A percentile compares a stretch with the other conserved stretches of the same genome.
Evolutionary conservation across 2,888 invertebrate species (phyloP).

Genomic region (Emmelina monodactyla): DNA sequence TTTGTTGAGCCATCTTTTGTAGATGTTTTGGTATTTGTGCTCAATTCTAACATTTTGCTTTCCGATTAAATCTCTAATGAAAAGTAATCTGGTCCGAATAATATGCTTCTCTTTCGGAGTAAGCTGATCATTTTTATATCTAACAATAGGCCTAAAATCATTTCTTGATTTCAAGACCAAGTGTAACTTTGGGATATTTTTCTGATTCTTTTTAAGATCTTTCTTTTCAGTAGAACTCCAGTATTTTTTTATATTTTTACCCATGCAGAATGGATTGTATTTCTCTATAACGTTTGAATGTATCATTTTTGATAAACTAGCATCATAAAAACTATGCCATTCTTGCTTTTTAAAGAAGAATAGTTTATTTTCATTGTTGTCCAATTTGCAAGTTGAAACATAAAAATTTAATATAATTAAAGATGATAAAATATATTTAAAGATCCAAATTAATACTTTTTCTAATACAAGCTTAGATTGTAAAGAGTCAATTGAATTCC

Average conservation of each 20-base stretch:
- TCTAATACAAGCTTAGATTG: conserved; percentile 21
- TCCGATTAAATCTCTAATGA: conserved; percentile 31
- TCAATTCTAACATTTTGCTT: conserved; percentile 31
- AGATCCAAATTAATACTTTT: conserved; percentile 32
- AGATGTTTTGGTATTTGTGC: conserved; percentile 27
- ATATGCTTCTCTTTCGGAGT: conserved; percentile 31
- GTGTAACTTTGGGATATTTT: conserved; percentile 42
- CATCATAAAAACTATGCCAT: conserved; percentile 56
- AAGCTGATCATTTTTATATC: conserved; percentile 32
- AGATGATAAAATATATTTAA: conserved; percentile 36
- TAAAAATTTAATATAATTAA: conserved; percentile 48
- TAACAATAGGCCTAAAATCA: conserved; percentile 45
- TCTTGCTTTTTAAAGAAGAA: conserved; percentile 47
- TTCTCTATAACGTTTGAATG: conserved; percentile 32
- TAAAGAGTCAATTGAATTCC: conserved; percentile 21
- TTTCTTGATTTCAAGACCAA: conserved; percentile 41
- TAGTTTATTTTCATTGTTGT: conserved; percentile 47
- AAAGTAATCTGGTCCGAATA: conserved; percentile 37
- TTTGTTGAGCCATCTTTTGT: conserved; percentile 31
- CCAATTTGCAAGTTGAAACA: conserved; percentile 48
- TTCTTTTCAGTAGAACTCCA: conserved; percentile 22
- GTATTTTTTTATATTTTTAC: conserved; percentile 28
- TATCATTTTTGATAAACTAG: conserved; percentile 35
- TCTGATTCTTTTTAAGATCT: conserved; percentile 27
- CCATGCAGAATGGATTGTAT: conserved; percentile 27